Percentiles rank a stretch among this genome's conserved stretches.
These are phyloP conservation scores for Tetragonisca angustula DNA, from an alignment of 2,888 invertebrate species.

Conservation along the genomic window DNA sequence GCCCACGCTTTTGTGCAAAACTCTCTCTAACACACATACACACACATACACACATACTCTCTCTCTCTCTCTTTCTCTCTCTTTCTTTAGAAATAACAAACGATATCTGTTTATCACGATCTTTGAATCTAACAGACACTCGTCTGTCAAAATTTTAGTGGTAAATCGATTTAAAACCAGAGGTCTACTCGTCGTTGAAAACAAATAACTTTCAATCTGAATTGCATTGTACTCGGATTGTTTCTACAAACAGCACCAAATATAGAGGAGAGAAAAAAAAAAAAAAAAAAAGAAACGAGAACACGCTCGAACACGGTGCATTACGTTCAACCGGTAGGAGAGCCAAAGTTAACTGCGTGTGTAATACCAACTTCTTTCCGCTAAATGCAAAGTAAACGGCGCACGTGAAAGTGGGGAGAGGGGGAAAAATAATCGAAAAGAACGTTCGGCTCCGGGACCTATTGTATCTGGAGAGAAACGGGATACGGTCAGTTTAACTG, in stretches of 20 bases:
- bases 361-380: conserved; percentile 27
- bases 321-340: neutral
- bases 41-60: too few relatives aligned
- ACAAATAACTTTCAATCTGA: neutral
- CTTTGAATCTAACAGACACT: too few relatives aligned
- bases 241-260: neutral
- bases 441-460: conserved; percentile 4
- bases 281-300: neutral
- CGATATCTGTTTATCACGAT: too few relatives aligned
- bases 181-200: neutral
- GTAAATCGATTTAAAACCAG: too few relatives aligned
- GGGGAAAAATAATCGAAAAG: conserved; percentile 45
- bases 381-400: conserved; percentile 37
- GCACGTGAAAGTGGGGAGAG: neutral
- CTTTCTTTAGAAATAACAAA: too few relatives aligned
- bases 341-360: neutral
- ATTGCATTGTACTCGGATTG: neutral
- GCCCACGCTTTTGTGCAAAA: neutral
- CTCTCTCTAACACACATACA: neutral
- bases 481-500: conserved; percentile 52
- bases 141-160: too few relatives aligned
- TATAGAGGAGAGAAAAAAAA: fast-evolving
- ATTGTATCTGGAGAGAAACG: conserved; percentile 42
- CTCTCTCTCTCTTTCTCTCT: too few relatives aligned
- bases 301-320: neutral